Base-by-base conservation (phyloP, 2,888 invertebrate species). In the Mesorhabditis sp. region DNA sequence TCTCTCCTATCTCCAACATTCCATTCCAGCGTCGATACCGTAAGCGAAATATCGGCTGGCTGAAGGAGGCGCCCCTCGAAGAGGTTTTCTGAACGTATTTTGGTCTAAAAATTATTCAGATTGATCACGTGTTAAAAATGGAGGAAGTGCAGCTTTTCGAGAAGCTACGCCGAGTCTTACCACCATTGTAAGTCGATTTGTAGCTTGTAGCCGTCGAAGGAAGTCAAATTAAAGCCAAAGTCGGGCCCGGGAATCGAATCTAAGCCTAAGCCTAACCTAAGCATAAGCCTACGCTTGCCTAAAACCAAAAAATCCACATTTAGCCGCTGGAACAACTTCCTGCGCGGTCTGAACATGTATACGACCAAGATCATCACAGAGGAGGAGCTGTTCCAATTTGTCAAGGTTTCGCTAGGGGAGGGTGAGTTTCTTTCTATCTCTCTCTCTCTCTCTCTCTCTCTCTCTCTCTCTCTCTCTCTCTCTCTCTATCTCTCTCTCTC, bases 321-420 rank as follows among this genome's bases (percentile, higher is more conserved):
- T 43, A 42, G 43, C 28, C 62, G 68, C 13, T 67, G 50, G 28
- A 45, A 69, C 7, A 67, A 15, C 10, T 67, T 72, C 58, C 42
- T 72, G 41, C 45, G 72, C 13, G n/a, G 45, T 6, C 41, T 69
- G n/a, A 63, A 66, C 41, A 10, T 69, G 13, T 72, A 69, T 62
- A 72, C 58, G 5, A 41, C 43, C 4, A 15, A 41, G 28, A 28
- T 71, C 41, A 58, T 71, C 4, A 45, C 50, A 1, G 66, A 44
- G 5, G 45, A 65, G 1, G 71, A 71, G 15, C 63, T 71, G 42
- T 5, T 71, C 5, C 4, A 45, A 5, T 10, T 66, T 5, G 42
- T 68, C 4, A 42, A 65, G 28, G 45, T 67, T 10, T 45, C 67
- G 13, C n/a, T 72, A n/a, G 72, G 72, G n/a, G 58, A 50, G 7